Evolutionary conservation across 1,140 invertebrate genomes (phyloP), one percentile per base, ranked within the genome.

Genomic region (Contarinia nasturtii): DNA sequence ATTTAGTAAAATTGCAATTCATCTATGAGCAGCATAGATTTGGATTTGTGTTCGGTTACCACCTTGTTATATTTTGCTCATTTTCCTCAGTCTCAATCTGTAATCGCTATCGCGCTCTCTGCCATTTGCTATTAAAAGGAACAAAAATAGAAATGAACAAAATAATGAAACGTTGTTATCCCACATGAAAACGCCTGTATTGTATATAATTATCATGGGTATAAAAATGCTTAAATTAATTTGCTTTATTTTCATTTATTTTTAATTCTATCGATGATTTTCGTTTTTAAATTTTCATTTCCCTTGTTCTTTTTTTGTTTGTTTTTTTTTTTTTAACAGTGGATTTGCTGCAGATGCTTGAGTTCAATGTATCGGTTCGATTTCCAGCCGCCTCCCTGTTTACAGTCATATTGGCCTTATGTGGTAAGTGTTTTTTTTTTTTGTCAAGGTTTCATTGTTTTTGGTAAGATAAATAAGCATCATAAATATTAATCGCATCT

Each of bases 321-420:
- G 10, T 46, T 46, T 21, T 37, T 38, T 20, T 47, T 33, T 44
- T 53, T 40, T 54, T 51, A 54, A 52, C 74, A 89, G 90, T 97
- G 57, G 92, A 98, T 66, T 70, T 98, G 44, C 72, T 98, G 49
- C 93, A 97, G 68, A 95, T 96, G 87, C 67, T 97, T 61, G 93
- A 98, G 64, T 86, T 87, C 63, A 94, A 95, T 65, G 80, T 91
- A 17, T 77, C 84, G 0, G 80, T 95, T 12, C 83, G 84, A 5
- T 96, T 98, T 63, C 93, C 93, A 15, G 88, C 90, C 27, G 93
- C 93, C 22, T 91, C 94, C 8, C 70, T 99, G 15, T 73, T 98
- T 36, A 98, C 93, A 5, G 92, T 98, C 37, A 95, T 98, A 54
- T 67, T 98, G 60, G 95, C 95, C 12, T 71, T 98, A 63, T 91